Evolutionary conservation across 2,888 invertebrate species (phyloP).

Genomic region (Dicyrtomina minuta): DNA sequence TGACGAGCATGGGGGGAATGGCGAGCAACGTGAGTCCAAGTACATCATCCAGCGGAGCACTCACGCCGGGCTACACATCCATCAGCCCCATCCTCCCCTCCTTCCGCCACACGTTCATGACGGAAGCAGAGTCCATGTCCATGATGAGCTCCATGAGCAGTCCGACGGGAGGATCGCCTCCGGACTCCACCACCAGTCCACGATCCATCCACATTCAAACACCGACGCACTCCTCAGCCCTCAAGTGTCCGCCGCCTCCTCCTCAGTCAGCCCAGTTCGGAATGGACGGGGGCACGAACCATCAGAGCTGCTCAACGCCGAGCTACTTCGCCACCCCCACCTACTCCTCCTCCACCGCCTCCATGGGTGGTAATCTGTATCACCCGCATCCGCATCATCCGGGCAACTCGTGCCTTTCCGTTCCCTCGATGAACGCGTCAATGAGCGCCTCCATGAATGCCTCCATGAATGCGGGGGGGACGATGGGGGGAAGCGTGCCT

Average conservation of each 20-base stretch:
- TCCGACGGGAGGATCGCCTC: constrained; percentile 59
- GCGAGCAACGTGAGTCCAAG: too few relatives aligned
- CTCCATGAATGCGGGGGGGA: background rate
- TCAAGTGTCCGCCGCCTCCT: constrained; percentile 12
- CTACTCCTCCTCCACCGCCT: constrained; percentile 27
- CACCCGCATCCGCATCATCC: constrained; percentile 51
- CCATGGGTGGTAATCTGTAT: too few relatives aligned
- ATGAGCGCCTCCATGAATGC: background rate
- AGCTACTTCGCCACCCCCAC: constrained; percentile 8
- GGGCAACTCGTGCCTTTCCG: constrained; percentile 36
- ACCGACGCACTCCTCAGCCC: constrained; percentile 21
- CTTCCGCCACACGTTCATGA: constrained; percentile 53
- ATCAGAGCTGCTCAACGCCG: too few relatives aligned
- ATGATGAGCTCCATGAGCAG: constrained; percentile 45
- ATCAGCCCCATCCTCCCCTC: constrained; percentile 52
- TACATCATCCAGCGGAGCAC: background rate
- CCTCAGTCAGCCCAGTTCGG: background rate
- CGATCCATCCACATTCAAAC: constrained; percentile 32
- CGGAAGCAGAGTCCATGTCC: constrained; percentile 49
- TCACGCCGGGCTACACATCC: constrained; percentile 29
- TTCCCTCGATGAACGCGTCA: too few relatives aligned
- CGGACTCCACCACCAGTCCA: constrained; percentile 58
- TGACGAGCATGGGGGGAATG: too few relatives aligned
- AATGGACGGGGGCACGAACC: background rate
- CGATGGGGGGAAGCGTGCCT: constrained; percentile 39